Conservation (phyloP, 2,888 invertebrate species). For the Epinotia brunnichana region DNA sequence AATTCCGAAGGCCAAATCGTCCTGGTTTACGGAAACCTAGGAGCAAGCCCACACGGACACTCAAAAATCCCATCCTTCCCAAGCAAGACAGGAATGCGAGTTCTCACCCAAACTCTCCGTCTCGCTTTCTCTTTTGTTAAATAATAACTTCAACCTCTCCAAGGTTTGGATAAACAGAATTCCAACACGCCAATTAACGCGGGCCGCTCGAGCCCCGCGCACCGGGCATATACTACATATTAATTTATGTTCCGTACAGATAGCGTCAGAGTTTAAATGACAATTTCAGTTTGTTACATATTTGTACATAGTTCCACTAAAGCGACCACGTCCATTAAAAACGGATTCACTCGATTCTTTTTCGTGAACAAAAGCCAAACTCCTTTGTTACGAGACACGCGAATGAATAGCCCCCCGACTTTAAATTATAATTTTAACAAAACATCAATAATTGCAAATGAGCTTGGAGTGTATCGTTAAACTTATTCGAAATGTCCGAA, state of each 20-base stretch:
- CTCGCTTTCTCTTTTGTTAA: not conserved
- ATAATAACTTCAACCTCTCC: no score
- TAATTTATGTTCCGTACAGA: not conserved
- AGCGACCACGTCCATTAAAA: not conserved
- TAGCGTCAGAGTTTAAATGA: not conserved
- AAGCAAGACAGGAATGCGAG: not conserved
- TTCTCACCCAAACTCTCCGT: not conserved
- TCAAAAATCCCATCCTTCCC: no score
- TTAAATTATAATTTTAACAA: not conserved
- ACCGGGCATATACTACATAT: no score
- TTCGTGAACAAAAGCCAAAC: no score
- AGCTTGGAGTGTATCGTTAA: not conserved
- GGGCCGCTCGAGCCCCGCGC: no score
- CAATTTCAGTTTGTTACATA: not conserved
- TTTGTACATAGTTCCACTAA: not conserved
- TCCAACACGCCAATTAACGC: no score
- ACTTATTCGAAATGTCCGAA: not conserved
- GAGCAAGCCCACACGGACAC: no score
- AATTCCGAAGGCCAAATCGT: no score
- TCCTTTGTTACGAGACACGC: no score
- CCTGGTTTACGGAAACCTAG: no score
- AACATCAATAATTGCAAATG: not conserved
- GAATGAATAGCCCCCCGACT: not conserved
- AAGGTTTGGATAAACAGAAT: not conserved
- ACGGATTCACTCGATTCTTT: not conserved